Evolutionary conservation across 37 sponge, comb jelly and placozoan genomes (phyloP).

Genomic region (Spongia lamella): DNA sequence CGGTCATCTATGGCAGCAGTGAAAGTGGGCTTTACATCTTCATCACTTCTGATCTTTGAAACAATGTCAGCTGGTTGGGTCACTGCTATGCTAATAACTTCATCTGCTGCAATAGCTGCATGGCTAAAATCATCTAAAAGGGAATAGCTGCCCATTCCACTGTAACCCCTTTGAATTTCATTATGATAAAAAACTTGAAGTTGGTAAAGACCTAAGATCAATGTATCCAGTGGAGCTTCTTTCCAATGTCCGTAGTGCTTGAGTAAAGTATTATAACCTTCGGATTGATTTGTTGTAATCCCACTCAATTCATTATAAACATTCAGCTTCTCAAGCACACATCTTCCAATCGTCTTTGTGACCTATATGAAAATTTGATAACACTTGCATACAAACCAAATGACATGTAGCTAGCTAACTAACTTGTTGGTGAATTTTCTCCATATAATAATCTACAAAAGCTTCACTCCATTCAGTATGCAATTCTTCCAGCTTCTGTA

Average conservation of each 20-base stretch:
- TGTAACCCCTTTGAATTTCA: constrained; percentile 13
- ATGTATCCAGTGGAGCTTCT: constrained; percentile 48
- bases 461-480: constrained; percentile 21
- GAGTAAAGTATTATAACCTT: constrained; percentile 37
- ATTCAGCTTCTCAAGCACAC: constrained; percentile 31
- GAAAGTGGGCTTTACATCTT: no score
- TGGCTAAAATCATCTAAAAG: neutral
- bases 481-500: neutral
- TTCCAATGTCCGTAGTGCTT: constrained; percentile 36
- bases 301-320: constrained; percentile 66
- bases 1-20: no score
- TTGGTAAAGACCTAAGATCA: constrained; percentile 34
- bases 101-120: neutral
- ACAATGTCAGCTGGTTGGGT: neutral
- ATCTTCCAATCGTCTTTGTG: constrained; percentile 10
- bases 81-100: neutral
- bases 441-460: constrained; percentile 24
- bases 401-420: no score
- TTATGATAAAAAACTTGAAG: constrained; percentile 14
- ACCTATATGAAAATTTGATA: no score
- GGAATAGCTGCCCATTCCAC: neutral
- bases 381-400: no score
- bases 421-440: neutral
- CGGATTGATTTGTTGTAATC: constrained; percentile 62
- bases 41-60: no score